Percentiles rank a stretch among this genome's conserved stretches.
Conservation (phyloP, 2,797 vertebrate species). For the Perodicticus potto region DNA sequence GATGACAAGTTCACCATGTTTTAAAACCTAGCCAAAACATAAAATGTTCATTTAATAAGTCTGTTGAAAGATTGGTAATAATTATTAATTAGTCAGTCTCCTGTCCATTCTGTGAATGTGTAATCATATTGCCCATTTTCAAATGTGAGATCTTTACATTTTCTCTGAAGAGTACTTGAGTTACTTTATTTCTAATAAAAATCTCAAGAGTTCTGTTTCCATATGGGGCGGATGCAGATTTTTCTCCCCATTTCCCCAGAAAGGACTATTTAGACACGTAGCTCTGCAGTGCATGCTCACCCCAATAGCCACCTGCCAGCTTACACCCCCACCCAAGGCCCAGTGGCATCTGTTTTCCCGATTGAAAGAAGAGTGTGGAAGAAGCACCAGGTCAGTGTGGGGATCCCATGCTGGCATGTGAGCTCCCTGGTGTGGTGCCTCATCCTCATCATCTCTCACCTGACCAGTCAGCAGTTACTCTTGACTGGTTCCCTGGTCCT, state of each 20-base stretch:
- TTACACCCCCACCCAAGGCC: neutral
- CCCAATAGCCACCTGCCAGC: neutral
- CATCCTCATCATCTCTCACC: rapidly evolving
- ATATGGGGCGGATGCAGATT: neutral
- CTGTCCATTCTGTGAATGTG: slow-evolving; percentile 29
- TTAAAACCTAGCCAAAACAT: slow-evolving; percentile 67
- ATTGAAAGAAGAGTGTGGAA: neutral
- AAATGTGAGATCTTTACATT: neutral
- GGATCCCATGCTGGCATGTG: neutral
- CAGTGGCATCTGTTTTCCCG: neutral
- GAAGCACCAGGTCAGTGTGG: too few relatives aligned
- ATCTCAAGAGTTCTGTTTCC: neutral
- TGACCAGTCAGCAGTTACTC: neutral
- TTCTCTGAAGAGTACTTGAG: neutral
- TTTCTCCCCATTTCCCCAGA: neutral
- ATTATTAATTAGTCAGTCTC: slow-evolving; percentile 5
- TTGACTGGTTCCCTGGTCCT: neutral
- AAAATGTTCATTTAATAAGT: slow-evolving; percentile 56
- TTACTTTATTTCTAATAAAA: slow-evolving; percentile 2
- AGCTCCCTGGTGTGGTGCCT: neutral
- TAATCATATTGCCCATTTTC: neutral
- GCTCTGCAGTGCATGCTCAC: neutral
- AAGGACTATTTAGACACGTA: neutral
- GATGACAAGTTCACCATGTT: slow-evolving; percentile 69
- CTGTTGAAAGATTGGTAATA: slow-evolving; percentile 66